phyloP scores from a whole-genome alignment of 2,113 vertebrate species.

The Syrrhaptes paradoxus region DNA sequence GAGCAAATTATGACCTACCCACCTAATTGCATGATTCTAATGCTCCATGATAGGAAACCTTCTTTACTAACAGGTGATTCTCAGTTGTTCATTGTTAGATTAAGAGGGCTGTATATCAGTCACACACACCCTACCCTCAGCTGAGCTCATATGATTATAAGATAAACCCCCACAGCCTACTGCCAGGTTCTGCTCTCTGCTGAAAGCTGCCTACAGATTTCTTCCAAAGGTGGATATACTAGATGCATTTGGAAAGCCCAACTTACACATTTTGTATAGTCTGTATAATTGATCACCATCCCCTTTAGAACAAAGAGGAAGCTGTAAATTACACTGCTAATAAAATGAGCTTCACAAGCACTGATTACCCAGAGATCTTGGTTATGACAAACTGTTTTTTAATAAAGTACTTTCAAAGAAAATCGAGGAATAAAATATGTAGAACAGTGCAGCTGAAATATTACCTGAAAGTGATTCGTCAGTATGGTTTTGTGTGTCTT shows the following conservation, averaged over 20 bases:
- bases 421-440: background rate
- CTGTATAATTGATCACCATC: background rate
- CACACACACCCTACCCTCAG: background rate
- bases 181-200: background rate
- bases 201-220: background rate
- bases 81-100: background rate
- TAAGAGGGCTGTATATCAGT: background rate
- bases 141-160: background rate
- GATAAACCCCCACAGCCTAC: background rate
- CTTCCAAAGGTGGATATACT: background rate
- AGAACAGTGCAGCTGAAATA: background rate
- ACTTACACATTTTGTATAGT: background rate
- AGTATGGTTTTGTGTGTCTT: slow-evolving; percentile 61
- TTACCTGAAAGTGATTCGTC: slow-evolving; percentile 74
- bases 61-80: background rate
- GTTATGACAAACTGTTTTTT: background rate
- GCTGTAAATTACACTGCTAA: background rate
- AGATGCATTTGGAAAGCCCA: background rate
- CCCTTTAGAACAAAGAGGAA: background rate
- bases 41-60: background rate
- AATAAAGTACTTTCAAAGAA: background rate
- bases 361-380: background rate
- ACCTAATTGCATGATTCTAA: background rate
- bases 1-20: background rate
- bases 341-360: background rate